Percentiles rank a stretch among this genome's conserved stretches.
phyloP scores from a whole-genome alignment of 1,140 invertebrate species.

The Diprion similis region DNA sequence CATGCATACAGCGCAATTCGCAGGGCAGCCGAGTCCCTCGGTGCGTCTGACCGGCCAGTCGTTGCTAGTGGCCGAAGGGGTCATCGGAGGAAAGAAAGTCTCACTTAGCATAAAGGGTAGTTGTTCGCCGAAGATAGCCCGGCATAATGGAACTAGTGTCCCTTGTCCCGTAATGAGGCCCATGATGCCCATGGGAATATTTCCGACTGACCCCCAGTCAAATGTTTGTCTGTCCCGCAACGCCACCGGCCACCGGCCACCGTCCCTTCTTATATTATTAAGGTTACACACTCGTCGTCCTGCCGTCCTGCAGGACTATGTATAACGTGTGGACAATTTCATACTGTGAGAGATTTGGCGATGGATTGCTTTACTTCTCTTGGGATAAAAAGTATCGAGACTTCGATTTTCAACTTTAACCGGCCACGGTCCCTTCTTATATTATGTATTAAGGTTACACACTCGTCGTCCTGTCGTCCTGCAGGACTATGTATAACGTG shows the following conservation, averaged over 20 bases:
- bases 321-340: too few species aligned
- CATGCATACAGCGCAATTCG: background rate
- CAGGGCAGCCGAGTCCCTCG: background rate
- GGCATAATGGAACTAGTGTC: slow-evolving; percentile 54
- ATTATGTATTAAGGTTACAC: too few species aligned
- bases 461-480: too few species aligned
- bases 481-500: too few species aligned
- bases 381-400: too few species aligned
- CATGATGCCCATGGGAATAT: slow-evolving; percentile 58
- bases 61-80: background rate
- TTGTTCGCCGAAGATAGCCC: slow-evolving; percentile 46
- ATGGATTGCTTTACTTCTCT: too few species aligned
- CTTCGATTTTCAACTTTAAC: background rate
- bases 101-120: slow-evolving; percentile 4
- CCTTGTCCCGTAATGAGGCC: slow-evolving; percentile 59
- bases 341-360: too few species aligned
- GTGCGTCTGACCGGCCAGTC: background rate
- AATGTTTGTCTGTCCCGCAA: background rate
- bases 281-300: too few species aligned
- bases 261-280: too few species aligned
- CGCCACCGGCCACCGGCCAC: background rate
- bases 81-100: background rate
- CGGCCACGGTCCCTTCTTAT: too few species aligned
- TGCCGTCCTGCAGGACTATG: too few species aligned
- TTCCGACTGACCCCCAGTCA: slow-evolving; percentile 28